phyloP scores from a whole-genome alignment of 92 coral and sea anemone species.

The Parazoanthus darwini region DNA sequence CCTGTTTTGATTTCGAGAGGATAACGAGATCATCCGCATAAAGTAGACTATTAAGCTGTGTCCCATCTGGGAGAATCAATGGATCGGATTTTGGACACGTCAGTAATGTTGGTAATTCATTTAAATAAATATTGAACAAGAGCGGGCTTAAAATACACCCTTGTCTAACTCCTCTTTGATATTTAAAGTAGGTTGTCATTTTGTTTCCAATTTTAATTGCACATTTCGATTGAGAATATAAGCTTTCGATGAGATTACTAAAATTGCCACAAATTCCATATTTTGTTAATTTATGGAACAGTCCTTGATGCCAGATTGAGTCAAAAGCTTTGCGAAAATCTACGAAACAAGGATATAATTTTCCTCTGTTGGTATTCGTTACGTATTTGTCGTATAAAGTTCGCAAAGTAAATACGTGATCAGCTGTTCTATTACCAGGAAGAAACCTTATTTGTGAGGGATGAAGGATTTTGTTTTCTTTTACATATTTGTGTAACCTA shows the following conservation, averaged over 20 bases:
- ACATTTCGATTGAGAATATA: slow-evolving; percentile 47
- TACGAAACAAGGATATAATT: too few species aligned
- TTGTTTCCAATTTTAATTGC: slow-evolving; percentile 21
- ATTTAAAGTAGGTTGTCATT: slow-evolving; percentile 31
- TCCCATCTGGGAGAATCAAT: slow-evolving; percentile 10
- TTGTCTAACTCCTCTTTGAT: neutral
- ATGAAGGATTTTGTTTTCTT: slow-evolving; percentile 21
- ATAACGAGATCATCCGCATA: slow-evolving; percentile 40
- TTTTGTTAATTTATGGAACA: slow-evolving; percentile 26
- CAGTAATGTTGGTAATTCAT: slow-evolving; percentile 27
- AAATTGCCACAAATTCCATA: slow-evolving; percentile 51
- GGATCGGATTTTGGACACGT: slow-evolving; percentile 15
- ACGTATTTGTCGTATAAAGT: slow-evolving; percentile 10
- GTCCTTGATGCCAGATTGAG: slow-evolving; percentile 30
- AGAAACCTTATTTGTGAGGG: slow-evolving; percentile 26
- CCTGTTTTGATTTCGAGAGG: slow-evolving; percentile 26
- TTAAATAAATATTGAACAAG: slow-evolving; percentile 16
- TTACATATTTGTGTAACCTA: slow-evolving; percentile 4
- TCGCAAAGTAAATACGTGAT: slow-evolving; percentile 14
- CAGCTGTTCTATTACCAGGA: slow-evolving; percentile 35
- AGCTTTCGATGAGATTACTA: slow-evolving; percentile 47
- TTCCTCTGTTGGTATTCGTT: neutral
- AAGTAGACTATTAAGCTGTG: slow-evolving; percentile 30
- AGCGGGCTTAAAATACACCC: neutral
- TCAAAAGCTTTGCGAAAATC: slow-evolving; percentile 47